Percentiles rank a stretch among this genome's conserved stretches.
These are phyloP conservation scores for Ochotona princeps DNA, from an alignment of 2,113 vertebrate genomes.

Conservation along the genomic window DNA sequence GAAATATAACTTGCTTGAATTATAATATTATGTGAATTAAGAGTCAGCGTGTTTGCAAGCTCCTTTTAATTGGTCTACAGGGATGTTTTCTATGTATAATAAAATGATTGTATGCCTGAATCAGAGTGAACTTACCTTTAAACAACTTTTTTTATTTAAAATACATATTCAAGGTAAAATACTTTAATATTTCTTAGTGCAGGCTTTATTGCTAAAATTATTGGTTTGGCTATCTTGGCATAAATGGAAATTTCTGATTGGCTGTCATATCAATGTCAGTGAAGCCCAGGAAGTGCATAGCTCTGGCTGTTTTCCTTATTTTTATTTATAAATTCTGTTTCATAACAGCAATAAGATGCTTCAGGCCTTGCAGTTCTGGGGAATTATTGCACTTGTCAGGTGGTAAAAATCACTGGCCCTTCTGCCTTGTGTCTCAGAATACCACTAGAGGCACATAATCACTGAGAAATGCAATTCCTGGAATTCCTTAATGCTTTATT, in stretches of 20 bases:
- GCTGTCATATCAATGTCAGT: slow-evolving; percentile 81
- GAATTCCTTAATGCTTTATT: slow-evolving; percentile 86
- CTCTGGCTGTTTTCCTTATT: slow-evolving; percentile 86
- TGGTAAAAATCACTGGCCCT: slow-evolving; percentile 86
- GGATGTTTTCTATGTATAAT: slow-evolving; percentile 86
- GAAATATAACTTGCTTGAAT: slow-evolving; percentile 82
- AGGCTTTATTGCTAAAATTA: slow-evolving; percentile 83
- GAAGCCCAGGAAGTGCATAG: slow-evolving; percentile 80
- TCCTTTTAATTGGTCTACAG: slow-evolving; percentile 86
- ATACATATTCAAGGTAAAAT: slow-evolving; percentile 72
- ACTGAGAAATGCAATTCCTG: slow-evolving; percentile 82
- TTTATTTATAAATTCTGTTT: slow-evolving; percentile 91
- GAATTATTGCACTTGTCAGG: slow-evolving; percentile 88
- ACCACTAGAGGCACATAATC: slow-evolving; percentile 84
- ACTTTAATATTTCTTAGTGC: slow-evolving; percentile 80
- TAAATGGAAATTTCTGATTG: slow-evolving; percentile 81
- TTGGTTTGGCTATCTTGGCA: slow-evolving; percentile 63
- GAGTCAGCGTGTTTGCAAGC: slow-evolving; percentile 84
- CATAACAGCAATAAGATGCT: slow-evolving; percentile 87
- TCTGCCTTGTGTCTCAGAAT: slow-evolving; percentile 81
- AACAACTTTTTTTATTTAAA: slow-evolving; percentile 78
- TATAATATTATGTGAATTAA: slow-evolving; percentile 84
- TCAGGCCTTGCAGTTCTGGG: slow-evolving; percentile 85
- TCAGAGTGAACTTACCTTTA: slow-evolving; percentile 82
- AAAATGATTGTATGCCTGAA: slow-evolving; percentile 83